Base-by-base conservation (phyloP, 1,140 invertebrate genomes). In the Papilio polytes region DNA sequence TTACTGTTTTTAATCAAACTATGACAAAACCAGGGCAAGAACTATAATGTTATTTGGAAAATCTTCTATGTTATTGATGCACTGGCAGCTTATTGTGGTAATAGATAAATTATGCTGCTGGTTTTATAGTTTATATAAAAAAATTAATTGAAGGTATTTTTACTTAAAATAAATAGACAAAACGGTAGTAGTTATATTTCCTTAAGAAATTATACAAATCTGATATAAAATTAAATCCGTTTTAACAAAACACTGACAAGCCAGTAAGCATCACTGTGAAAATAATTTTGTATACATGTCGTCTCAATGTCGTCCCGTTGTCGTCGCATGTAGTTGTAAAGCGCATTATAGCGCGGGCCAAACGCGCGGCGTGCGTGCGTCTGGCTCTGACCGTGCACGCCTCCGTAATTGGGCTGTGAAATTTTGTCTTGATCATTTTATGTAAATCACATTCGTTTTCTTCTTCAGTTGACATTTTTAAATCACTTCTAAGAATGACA, bases 401-500 rank as follows among this genome's bases (percentile, higher is more conserved):
- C 84, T 80, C 86, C 81, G 82, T 89, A 88, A 89, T 89, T 88
- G 85, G 84, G 85, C 81, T 87, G 87, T 87, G 87, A 87, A 89
- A 87, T 87, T 87, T 86, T 80, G 83, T 86, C 85, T 84, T 84
- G 84, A 82, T 82, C 74, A 83, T 85, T 84, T 81, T 72, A 78
- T 79, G 80, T 77, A 81, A 81, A 81, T 78, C 56, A 31, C 53
- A 78, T 66, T 46, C 77, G 56, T 31, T 66, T 63, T 59, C 56
- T 18, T 36, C 36, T 44, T 59, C 77, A 59, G 44, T 4, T 36
- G 77, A 36, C 77, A 46, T 78, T 63, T 41, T 76, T 56, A 63
- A 66, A 66, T 66, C 44, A 59, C 10, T 78, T 41, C 76, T 59
- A 36, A 41, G 76, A 78, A 78, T 78, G 20, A 56, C 76, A 59